phyloP scores from a whole-genome alignment of 2,113 vertebrate genomes.

The Odocoileus virginianus region DNA sequence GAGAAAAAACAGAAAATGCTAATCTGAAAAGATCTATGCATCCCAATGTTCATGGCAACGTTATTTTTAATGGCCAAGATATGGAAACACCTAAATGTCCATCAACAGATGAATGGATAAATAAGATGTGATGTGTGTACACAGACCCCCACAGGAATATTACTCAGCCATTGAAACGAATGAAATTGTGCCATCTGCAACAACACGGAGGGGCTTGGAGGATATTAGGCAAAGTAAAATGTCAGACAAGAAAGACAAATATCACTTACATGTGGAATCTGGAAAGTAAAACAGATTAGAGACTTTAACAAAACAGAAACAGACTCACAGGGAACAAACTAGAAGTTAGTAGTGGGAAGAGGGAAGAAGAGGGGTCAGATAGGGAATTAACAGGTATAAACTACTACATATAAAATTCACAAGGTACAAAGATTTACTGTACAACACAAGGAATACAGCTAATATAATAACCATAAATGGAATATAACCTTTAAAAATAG shows the following conservation, averaged over 20 bases:
- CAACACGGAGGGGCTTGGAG: too few species aligned
- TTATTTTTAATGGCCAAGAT: not conserved
- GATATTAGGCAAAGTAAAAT: not conserved
- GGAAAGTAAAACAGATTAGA: not conserved
- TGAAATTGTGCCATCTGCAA: not conserved
- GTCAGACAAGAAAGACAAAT: not conserved
- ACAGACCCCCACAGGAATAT: not conserved
- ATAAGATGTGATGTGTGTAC: not conserved
- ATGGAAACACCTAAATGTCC: not conserved
- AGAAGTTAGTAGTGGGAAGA: not conserved
- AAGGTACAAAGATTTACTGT: not conserved
- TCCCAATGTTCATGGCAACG: not conserved
- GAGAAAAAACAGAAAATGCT: not conserved
- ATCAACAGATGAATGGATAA: not conserved
- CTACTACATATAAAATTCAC: not conserved
- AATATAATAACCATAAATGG: not conserved
- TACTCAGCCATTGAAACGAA: not conserved
- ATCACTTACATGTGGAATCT: not conserved
- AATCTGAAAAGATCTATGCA: not conserved
- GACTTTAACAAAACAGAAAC: not conserved
- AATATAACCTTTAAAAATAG: not conserved
- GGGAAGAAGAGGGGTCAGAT: not conserved
- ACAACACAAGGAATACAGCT: not conserved
- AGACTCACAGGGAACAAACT: not conserved
- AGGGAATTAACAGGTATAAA: not conserved